Conservation (phyloP, 2,888 invertebrate genomes). For the Coremacera marginata region DNA sequence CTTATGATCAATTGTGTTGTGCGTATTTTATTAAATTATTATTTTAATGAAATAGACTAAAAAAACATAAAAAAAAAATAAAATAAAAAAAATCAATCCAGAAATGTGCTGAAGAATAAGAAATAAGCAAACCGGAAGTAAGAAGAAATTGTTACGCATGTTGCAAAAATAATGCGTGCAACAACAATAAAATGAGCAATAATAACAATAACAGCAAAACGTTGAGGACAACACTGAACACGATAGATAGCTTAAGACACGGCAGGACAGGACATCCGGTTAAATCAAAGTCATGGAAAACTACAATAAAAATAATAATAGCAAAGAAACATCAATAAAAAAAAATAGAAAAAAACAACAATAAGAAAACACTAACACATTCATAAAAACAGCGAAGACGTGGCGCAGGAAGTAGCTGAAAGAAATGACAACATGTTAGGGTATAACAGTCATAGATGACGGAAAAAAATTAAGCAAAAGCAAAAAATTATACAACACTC, state of each 20-base stretch:
- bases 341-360: background rate
- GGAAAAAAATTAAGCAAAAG: background rate
- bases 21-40: too few species aligned
- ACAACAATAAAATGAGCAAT: background rate
- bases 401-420: background rate
- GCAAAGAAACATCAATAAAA: background rate
- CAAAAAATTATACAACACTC: too few species aligned
- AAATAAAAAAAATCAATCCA: background rate
- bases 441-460: background rate
- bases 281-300: background rate
- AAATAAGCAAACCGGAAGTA: background rate
- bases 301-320: background rate
- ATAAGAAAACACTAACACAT: background rate
- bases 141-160: constrained; percentile 2
- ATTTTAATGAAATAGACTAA: too few species aligned
- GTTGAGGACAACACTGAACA: background rate
- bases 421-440: background rate
- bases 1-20: too few species aligned
- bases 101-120: background rate
- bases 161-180: constrained; percentile 3
- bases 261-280: background rate
- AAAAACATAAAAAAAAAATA: too few species aligned
- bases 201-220: constrained; percentile 1
- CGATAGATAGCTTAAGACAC: background rate
- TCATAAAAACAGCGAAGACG: background rate